A percentile compares a stretch with the other conserved stretches of the same genome.
Evolutionary conservation across 2,888 invertebrate species (phyloP).

Genomic region (Tortrix viridana): DNA sequence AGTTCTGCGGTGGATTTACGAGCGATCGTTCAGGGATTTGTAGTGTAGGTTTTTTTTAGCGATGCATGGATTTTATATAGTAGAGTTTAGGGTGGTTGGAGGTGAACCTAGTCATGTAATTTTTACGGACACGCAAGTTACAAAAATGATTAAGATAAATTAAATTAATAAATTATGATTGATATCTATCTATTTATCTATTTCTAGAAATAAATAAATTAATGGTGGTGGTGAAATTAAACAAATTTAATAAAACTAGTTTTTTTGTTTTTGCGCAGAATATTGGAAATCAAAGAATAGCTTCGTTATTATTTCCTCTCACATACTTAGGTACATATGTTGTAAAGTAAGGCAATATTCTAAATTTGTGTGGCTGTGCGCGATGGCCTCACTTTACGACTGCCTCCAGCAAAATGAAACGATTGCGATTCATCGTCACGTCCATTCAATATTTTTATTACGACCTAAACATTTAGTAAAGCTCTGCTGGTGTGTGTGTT

Average conservation of each 20-base stretch:
- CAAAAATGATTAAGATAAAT: no score
- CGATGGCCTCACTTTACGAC: conserved; percentile 30
- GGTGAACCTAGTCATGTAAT: background rate
- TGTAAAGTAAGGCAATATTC: conserved; percentile 31
- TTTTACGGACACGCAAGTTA: background rate
- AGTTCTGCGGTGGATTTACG: conserved; percentile 38
- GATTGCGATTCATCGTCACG: conserved; percentile 59
- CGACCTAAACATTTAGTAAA: conserved; percentile 44
- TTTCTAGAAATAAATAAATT: no score
- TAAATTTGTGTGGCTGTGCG: conserved; percentile 31
- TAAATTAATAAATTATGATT: no score
- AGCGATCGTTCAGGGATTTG: conserved; percentile 36
- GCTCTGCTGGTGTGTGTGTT: conserved; percentile 30
- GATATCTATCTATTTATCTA: no score
- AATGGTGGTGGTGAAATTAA: no score
- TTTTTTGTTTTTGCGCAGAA: background rate
- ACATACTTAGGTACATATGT: background rate
- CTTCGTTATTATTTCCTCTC: background rate
- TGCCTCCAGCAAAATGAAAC: conserved; percentile 52
- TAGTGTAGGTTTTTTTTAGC: conserved; percentile 30
- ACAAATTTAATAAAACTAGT: background rate
- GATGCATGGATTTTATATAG: conserved; percentile 13
- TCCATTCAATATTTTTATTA: conserved; percentile 44
- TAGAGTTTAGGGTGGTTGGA: conserved; percentile 2
- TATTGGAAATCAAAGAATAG: background rate